Conservation (phyloP, 2,113 vertebrate species). For the Mesitornis unicolor region DNA sequence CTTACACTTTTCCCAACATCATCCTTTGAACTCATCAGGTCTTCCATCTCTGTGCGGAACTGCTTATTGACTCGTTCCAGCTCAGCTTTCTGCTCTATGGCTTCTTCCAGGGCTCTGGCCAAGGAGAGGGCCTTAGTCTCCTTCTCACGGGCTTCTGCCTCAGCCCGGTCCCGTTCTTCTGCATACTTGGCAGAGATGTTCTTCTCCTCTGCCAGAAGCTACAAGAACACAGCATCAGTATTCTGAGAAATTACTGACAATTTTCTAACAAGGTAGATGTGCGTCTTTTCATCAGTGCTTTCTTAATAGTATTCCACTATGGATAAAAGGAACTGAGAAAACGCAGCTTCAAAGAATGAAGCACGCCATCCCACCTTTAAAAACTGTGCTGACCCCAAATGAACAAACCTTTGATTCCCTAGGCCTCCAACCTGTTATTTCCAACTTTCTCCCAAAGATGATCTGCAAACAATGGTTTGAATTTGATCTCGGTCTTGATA, state of each 20-base stretch:
- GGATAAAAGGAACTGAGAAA: neutral
- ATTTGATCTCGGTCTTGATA: neutral
- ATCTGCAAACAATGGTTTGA: neutral
- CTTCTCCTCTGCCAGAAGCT: slow-evolving; percentile 84
- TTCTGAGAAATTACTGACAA: neutral
- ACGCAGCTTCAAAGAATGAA: neutral
- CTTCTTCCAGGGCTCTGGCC: slow-evolving; percentile 87
- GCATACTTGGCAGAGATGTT: slow-evolving; percentile 79
- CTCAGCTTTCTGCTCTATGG: slow-evolving; percentile 88
- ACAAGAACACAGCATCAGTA: neutral
- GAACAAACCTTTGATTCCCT: neutral
- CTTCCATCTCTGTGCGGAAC: slow-evolving; percentile 93
- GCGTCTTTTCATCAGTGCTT: neutral
- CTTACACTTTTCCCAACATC: slow-evolving; percentile 96
- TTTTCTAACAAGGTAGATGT: neutral
- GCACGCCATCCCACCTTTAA: neutral
- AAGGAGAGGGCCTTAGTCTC: slow-evolving; percentile 81
- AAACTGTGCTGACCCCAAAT: neutral
- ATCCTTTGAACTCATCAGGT: slow-evolving; percentile 96
- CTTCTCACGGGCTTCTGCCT: slow-evolving; percentile 84
- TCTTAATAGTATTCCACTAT: neutral
- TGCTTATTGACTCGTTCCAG: slow-evolving; percentile 91
- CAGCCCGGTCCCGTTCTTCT: slow-evolving; percentile 79
- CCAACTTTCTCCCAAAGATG: neutral
- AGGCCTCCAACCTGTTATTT: neutral